Conservation (phyloP, 1,140 invertebrate species). For the Drosophila kohkoa region DNA sequence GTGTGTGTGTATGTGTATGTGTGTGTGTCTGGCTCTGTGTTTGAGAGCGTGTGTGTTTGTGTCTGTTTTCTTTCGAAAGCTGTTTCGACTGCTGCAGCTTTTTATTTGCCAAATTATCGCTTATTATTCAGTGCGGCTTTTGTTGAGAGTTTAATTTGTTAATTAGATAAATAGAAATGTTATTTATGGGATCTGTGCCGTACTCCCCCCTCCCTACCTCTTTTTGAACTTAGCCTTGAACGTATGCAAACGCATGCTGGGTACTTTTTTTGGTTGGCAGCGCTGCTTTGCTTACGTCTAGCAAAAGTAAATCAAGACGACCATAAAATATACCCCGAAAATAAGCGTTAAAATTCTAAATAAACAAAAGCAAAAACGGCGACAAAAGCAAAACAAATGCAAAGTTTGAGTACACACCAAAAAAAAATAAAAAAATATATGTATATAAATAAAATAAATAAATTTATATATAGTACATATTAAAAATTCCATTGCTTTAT, state of each 20-base stretch:
- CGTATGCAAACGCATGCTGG: background rate
- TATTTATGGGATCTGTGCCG: slow-evolving; percentile 11
- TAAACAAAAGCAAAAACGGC: slow-evolving; percentile 51
- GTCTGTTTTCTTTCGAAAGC: slow-evolving; percentile 52
- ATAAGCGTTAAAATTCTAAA: slow-evolving; percentile 61
- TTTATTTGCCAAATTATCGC: slow-evolving; percentile 66
- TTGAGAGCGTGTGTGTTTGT: slow-evolving; percentile 1
- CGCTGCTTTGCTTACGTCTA: slow-evolving; percentile 38
- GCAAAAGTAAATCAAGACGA: slow-evolving; percentile 55
- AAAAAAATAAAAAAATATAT: slow-evolving; percentile 9
- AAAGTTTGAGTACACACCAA: slow-evolving; percentile 59
- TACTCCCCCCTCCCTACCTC: background rate
- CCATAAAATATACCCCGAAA: slow-evolving; percentile 42
- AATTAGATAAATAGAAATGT: slow-evolving; percentile 74
- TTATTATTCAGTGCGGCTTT: slow-evolving; percentile 64
- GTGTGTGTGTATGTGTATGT: background rate
- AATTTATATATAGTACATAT: slow-evolving; percentile 25
- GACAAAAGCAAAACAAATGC: slow-evolving; percentile 46
- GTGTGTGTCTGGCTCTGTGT: background rate
- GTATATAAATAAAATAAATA: slow-evolving; percentile 5
- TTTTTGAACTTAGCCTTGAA: slow-evolving; percentile 25
- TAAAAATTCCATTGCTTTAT: slow-evolving; percentile 61
- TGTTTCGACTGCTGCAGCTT: slow-evolving; percentile 44
- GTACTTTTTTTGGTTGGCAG: slow-evolving; percentile 12
- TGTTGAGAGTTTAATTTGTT: slow-evolving; percentile 70